Conservation (phyloP, 2,797 vertebrate genomes). For the Margarornis squamiger region DNA sequence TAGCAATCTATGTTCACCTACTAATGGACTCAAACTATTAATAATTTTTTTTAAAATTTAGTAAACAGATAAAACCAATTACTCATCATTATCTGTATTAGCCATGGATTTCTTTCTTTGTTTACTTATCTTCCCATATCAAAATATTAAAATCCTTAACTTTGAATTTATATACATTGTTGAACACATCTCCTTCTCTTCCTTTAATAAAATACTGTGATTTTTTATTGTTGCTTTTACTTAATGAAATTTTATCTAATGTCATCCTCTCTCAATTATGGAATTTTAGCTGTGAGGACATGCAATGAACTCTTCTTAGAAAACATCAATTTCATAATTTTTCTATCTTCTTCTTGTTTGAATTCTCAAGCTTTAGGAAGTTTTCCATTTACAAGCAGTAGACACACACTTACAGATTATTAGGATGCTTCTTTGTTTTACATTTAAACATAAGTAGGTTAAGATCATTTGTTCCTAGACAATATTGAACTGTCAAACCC, state of each 20-base stretch:
- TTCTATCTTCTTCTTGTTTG: background rate
- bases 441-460: background rate
- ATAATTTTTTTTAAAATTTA: background rate
- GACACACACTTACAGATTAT: background rate
- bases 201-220: background rate
- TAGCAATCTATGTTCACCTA: background rate
- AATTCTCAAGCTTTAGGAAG: background rate
- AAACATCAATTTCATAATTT: background rate
- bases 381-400: background rate
- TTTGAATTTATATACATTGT: background rate
- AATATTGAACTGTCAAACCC: background rate
- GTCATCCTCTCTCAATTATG: background rate
- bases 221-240: background rate
- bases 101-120: background rate
- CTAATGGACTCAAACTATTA: background rate
- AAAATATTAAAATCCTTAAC: background rate
- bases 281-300: background rate
- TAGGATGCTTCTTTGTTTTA: background rate
- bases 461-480: background rate
- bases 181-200: background rate
- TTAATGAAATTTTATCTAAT: background rate
- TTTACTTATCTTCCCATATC: background rate
- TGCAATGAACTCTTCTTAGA: background rate
- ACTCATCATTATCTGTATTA: background rate
- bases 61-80: background rate